phyloP scores from a whole-genome alignment of 2,797 vertebrate genomes.

The Notamacropus eugenii region DNA sequence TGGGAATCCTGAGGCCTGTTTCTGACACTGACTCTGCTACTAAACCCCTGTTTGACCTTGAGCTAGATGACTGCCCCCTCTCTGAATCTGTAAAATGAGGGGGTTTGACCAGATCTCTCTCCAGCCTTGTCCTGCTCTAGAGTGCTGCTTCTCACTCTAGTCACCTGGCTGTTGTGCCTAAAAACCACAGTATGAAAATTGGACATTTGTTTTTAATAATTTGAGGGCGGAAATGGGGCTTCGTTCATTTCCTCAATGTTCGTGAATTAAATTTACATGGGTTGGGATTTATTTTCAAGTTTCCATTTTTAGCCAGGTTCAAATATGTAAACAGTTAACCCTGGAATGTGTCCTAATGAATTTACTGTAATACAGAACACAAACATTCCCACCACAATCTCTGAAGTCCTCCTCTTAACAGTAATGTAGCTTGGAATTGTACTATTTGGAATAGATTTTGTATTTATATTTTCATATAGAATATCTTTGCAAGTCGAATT shows the following conservation, averaged over 20 bases:
- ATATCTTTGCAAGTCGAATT: neutral
- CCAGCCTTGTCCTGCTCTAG: neutral
- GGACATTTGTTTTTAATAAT: neutral
- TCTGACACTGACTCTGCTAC: neutral
- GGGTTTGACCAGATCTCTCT: neutral
- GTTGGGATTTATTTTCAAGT: neutral
- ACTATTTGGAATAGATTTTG: neutral
- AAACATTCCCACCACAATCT: neutral
- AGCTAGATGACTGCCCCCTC: neutral
- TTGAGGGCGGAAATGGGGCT: neutral
- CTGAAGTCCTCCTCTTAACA: neutral
- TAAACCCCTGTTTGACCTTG: neutral
- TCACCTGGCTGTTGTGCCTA: neutral
- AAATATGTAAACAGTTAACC: neutral
- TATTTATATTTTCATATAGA: neutral
- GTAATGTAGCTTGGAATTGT: neutral
- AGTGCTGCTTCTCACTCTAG: neutral
- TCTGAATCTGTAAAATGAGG: neutral
- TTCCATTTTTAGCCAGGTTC: conserved; percentile 7
- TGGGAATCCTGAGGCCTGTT: neutral
- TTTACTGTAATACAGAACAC: neutral
- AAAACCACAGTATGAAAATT: neutral
- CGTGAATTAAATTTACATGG: neutral
- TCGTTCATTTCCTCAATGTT: neutral
- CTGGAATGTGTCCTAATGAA: neutral